These are phyloP conservation scores for Hephaestus fuliginosus DNA, from an alignment of 2,797 vertebrate genomes.

Conservation along the genomic window DNA sequence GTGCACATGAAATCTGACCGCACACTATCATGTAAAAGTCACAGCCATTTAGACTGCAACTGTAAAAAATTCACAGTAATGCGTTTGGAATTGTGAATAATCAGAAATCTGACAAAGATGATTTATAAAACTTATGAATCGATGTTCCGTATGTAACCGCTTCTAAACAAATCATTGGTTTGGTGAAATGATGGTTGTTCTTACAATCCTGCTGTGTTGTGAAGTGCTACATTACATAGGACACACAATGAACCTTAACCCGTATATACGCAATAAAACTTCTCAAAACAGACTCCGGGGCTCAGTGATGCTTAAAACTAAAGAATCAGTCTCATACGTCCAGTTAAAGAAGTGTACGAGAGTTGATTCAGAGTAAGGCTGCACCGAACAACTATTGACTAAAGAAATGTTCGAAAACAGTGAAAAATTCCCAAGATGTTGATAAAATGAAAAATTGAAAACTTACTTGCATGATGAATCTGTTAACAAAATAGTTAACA, in stretches of 20 bases:
- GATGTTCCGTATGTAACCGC: conserved; percentile 69
- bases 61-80: conserved; percentile 44
- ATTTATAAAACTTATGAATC: conserved; percentile 54
- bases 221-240: conserved; percentile 71
- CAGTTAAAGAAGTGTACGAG: no score
- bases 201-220: conserved; percentile 78
- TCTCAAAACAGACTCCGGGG: conserved; percentile 38
- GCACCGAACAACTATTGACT: neutral
- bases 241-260: conserved; percentile 65
- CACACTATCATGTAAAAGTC: conserved; percentile 49
- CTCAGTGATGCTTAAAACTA: neutral
- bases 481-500: no score
- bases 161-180: conserved; percentile 68
- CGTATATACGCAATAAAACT: conserved; percentile 76
- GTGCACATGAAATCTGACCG: conserved; percentile 59
- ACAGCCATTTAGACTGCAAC: conserved; percentile 54
- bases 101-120: conserved; percentile 46
- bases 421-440: no score
- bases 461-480: no score
- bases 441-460: no score
- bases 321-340: neutral
- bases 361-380: neutral
- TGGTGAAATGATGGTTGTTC: conserved; percentile 75
- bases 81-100: conserved; percentile 57
- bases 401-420: no score